Evolutionary conservation across 64 coral and sea anemone species (phyloP), one percentile per base, ranked within the genome.

Genomic region (Montipora capricornis): DNA sequence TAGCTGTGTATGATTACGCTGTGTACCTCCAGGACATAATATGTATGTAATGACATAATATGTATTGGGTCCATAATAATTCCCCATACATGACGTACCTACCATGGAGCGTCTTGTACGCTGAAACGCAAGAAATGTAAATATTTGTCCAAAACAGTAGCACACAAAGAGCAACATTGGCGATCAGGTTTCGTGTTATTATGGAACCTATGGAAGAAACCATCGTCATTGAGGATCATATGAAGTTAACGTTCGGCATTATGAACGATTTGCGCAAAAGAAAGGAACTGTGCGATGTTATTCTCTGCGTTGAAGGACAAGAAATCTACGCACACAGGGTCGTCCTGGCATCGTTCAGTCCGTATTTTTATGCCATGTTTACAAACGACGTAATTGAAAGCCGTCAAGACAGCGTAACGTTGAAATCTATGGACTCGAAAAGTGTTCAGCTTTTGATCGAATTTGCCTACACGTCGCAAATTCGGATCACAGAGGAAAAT

Each of bases 351-450:
- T 95, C 94, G 2, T 91, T 95, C n/a, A 91, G 94, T 66, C 89
- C 94, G n/a, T 95, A 95, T 81, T 95, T 95, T 69, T 87, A 88
- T 60, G 94, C 94, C 2, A 95, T 95, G 94, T 95, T 95, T 68
- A 95, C 94, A 52, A 58, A 78, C 8, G 94, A 95, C 84, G 67
- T 95, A n/a, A 45, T 84, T 55, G 94, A 95, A 91, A 90, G 77
- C 44, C 88, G 89, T 15, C 88, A 95, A 71, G 79, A 78, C 44
- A 68, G 61, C 58, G 69, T 95, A 14, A 91, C 88, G 8, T 73
- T 95, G 78, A 95, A 88, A 73, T 81, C 62, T 14, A 81, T 95
- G 37, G 94, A 95, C 76, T 73, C 89, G 58, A 83, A 47, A 13
- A 91, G 94, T 29, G 94, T 95, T 49, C 89, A 95, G 80, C 50